Conservation (phyloP, 1,140 invertebrate species). For the Rhyacophila brunnea region DNA sequence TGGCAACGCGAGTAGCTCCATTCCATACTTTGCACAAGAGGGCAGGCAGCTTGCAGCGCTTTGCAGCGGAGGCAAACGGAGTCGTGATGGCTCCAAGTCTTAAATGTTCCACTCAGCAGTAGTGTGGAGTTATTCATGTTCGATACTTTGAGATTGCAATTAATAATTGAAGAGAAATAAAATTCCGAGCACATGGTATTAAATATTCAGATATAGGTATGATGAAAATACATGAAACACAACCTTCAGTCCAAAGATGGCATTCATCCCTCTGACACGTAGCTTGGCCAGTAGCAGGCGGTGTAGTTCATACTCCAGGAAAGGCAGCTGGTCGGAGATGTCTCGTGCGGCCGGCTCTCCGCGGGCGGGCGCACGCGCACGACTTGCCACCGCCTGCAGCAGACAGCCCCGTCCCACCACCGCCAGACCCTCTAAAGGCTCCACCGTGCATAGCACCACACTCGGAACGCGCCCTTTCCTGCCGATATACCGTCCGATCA, state of each 20-base stretch:
- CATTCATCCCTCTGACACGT: conserved; percentile 91
- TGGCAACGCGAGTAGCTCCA: too few relatives aligned
- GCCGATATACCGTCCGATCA: too few relatives aligned
- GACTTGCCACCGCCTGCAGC: conserved; percentile 76
- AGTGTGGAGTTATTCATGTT: too few relatives aligned
- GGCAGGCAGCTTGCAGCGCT: too few relatives aligned
- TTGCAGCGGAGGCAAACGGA: too few relatives aligned
- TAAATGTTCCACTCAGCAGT: too few relatives aligned
- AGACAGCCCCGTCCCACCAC: conserved; percentile 75
- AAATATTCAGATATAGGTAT: background rate
- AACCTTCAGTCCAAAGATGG: conserved; percentile 80
- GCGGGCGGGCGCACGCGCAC: conserved; percentile 74
- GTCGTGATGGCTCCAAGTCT: too few relatives aligned
- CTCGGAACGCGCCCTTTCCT: conserved; percentile 85
- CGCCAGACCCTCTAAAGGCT: conserved; percentile 73
- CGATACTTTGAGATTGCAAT: too few relatives aligned
- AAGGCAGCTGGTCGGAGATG: conserved; percentile 89
- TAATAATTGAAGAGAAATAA: too few relatives aligned
- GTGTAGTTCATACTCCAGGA: conserved; percentile 94
- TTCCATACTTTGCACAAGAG: too few relatives aligned
- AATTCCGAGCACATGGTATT: too few relatives aligned
- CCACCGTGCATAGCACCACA: conserved; percentile 85
- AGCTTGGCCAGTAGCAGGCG: conserved; percentile 88
- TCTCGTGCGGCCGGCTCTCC: conserved; percentile 90
- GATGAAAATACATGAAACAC: conserved; percentile 5